A percentile compares a stretch with the other conserved stretches of the same genome.
phyloP scores from a whole-genome alignment of 2,888 invertebrate genomes.

The Cheilosia impressa region DNA sequence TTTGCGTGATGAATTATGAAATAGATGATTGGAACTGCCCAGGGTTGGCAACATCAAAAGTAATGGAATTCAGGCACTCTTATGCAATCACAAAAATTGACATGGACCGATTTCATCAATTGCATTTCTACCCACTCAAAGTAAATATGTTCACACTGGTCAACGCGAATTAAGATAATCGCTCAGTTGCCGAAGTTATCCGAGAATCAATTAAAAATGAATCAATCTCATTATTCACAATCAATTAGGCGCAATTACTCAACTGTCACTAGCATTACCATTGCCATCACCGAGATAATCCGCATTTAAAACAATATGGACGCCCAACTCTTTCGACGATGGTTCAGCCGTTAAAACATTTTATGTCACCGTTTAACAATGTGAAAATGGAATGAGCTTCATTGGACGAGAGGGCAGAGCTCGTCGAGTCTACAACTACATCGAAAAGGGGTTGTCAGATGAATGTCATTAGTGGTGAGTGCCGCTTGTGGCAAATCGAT shows the following conservation, averaged over 20 bases:
- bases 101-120: too few species aligned
- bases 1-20: too few species aligned
- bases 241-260: conserved; percentile 12
- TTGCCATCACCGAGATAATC: background rate
- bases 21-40: too few species aligned
- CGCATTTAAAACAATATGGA: background rate
- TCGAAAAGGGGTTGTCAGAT: background rate
- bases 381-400: background rate
- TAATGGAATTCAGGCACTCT: too few species aligned
- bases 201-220: background rate
- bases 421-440: background rate
- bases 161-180: background rate
- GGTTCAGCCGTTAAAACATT: background rate
- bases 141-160: background rate
- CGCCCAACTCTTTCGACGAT: background rate
- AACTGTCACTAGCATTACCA: background rate
- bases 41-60: too few species aligned
- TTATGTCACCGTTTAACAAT: background rate
- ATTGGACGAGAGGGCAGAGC: background rate
- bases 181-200: background rate
- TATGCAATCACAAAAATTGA: too few species aligned
- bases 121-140: background rate
- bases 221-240: conserved; percentile 3
- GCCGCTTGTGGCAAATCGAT: background rate
- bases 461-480: conserved; percentile 2